Percentiles rank a stretch among this genome's conserved stretches.
These are phyloP conservation scores for Andrena chrysosceles DNA, from an alignment of 2,888 invertebrate species.

Conservation along the genomic window DNA sequence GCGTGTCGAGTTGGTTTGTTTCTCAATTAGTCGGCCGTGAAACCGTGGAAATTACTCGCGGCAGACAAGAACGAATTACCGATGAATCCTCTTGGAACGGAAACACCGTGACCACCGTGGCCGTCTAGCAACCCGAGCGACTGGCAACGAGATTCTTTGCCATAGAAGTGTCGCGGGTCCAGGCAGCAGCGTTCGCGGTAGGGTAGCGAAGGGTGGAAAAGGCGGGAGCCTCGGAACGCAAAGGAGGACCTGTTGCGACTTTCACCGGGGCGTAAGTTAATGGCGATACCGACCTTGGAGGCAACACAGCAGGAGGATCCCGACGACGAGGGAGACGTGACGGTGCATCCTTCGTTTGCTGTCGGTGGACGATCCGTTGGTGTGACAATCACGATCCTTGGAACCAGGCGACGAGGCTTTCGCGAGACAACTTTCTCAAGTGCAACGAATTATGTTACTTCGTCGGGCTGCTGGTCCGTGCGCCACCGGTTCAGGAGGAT, in stretches of 20 bases:
- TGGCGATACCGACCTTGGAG: slow-evolving; percentile 80
- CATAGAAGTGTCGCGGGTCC: background rate
- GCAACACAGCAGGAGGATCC: slow-evolving; percentile 80
- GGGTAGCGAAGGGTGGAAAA: background rate
- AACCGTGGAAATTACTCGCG: slow-evolving; percentile 33
- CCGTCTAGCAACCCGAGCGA: background rate
- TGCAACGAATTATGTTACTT: slow-evolving; percentile 60
- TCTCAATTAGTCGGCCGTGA: slow-evolving; percentile 60
- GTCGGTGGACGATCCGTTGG: slow-evolving; percentile 36
- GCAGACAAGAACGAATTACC: slow-evolving; percentile 32
- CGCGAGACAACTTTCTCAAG: slow-evolving; percentile 44
- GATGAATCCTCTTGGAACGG: slow-evolving; percentile 11
- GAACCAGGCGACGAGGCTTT: slow-evolving; percentile 35
- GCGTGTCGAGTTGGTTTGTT: slow-evolving; percentile 40
- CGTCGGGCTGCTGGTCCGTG: slow-evolving; percentile 35
- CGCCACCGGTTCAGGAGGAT: slow-evolving; percentile 53
- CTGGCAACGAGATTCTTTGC: no score
- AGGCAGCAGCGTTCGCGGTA: background rate
- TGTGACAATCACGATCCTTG: slow-evolving; percentile 21
- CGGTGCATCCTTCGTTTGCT: slow-evolving; percentile 77
- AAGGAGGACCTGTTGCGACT: slow-evolving; percentile 56
- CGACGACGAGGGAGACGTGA: slow-evolving; percentile 75
- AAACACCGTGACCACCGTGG: background rate
- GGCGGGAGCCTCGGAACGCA: background rate
- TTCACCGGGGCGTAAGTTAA: slow-evolving; percentile 44